Base-by-base conservation (phyloP, 1,140 invertebrate species). In the Caerostris darwini region DNA sequence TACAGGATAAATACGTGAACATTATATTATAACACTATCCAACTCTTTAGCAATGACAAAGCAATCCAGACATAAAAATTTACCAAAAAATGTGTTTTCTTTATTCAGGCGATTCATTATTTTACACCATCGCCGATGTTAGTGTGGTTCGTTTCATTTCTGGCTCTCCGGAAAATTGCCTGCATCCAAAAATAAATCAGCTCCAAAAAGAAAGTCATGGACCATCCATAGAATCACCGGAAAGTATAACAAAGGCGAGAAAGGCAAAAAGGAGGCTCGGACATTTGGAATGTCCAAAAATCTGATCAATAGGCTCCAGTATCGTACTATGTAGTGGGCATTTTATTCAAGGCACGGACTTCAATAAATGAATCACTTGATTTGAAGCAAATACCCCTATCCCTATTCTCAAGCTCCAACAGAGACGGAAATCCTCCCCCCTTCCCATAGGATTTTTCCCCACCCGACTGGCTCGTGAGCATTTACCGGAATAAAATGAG, bases 291-390 rank as follows among this genome's bases (percentile, higher is more conserved):
- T 86, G 54, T 58, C 86, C 58, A 10, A 61, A 57, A 88, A 34
- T 88, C 53, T 88, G 59, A 88, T 88, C 86, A 88, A 64, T 67
- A 67, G 57, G 14, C 7, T 8, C 34, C 34, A 53, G 86, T 64
- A 56, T 61, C 86, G 8, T 67, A 34, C 67, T 86, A 86, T 59
- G 83, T 19, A 19, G 14, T 3, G 5, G 10, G 3, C 86, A 88
- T 88, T 54, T 34, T 56, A 88, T 88, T 88, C 86, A 10, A 64
- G 50, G 58, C 86, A 88, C 86, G 86, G n/a, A 34, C 58, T 53
- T 85, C 82, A 6, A 88, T 64, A 88, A 88, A 88, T 88, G 57
- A 88, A 88, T 88, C 86, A 88, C 86, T 88, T 88, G 86, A 88
- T 88, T 88, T 88, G 86, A 59, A 64, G 86, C 58, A 88, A 88